Evolutionary conservation across 2,888 invertebrate genomes (phyloP), one percentile per base, ranked within the genome.

Genomic region (Oegoconia quadripuncta): DNA sequence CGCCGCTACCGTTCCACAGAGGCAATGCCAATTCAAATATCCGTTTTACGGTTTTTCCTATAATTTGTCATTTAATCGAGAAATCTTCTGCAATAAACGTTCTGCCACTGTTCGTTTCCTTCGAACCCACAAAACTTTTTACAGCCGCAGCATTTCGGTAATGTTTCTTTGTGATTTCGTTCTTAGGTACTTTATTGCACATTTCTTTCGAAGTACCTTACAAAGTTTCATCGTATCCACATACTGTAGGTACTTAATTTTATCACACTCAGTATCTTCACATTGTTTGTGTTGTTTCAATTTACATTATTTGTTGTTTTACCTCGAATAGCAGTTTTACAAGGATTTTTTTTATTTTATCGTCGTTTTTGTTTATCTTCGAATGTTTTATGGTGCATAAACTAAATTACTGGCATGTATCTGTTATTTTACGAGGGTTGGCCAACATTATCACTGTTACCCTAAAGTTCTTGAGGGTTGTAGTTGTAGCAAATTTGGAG

Each of bases 331-430:
- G 37, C 34, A 14, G 22, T 34, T 30, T 37, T 34, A 38, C 12
- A 12, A 34, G 20, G 18, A 30, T 34, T 31, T 37, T 42, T 42
- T 50, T 55, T 54, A 49, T 48, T 55, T 59, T 58, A 61, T 57
- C 47, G 52, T 49, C 56, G 47, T 52, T 61, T n/a, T 64, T 66
- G 64, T 67, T 62, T 64, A 63, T 64, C 55, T 64, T 52, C 46
- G 52, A 68, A 55, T 64, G 59, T 64, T 74, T 69, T 70, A 75
- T 65, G 59, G 55, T 33, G 48, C 61, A 63, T 69, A 60, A 70
- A 73, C 75, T 67, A 64, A 71, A 74, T 74, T 66, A 70, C 62
- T 45, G 57, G 46, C 50, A 48, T 45, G 46, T 55, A 50, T 51
- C 48, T 45, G 44, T 40, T 44, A 34, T 56, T 63, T 64, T 62